Percentiles rank a stretch among this genome's conserved stretches.
These are phyloP conservation scores for Dasypolia templi DNA, from an alignment of 2,888 invertebrate genomes.

Conservation along the genomic window DNA sequence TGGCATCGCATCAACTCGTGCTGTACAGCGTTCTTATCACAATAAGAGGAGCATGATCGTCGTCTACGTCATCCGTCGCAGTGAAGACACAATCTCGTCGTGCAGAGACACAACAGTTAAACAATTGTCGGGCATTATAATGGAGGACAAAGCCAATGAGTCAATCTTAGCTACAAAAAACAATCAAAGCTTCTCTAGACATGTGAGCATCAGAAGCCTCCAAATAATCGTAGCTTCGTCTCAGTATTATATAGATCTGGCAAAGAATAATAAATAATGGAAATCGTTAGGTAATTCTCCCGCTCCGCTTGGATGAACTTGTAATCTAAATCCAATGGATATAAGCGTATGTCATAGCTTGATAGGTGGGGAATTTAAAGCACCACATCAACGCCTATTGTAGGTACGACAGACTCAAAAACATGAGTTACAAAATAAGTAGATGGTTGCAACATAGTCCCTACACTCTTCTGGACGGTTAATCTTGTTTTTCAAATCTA, in stretches of 20 bases:
- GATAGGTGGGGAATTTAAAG: background rate
- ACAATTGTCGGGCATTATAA: background rate
- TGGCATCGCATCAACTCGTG: too few relatives aligned
- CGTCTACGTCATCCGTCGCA: background rate
- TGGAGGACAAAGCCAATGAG: background rate
- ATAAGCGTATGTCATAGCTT: background rate
- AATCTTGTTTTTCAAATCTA: too few relatives aligned
- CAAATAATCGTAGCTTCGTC: background rate
- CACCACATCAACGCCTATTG: background rate
- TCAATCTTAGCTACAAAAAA: background rate
- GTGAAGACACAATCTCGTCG: background rate
- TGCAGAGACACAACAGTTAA: background rate
- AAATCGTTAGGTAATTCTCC: background rate
- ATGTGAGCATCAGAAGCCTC: background rate
- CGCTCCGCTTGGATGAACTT: background rate
- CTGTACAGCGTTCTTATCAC: too few relatives aligned
- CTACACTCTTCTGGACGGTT: background rate
- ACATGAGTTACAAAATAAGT: background rate
- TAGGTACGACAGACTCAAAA: background rate
- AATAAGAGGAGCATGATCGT: background rate
- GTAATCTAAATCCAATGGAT: background rate
- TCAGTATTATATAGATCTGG: background rate
- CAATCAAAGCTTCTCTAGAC: background rate
- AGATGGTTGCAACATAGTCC: background rate
- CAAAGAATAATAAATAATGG: background rate